Evolutionary conservation across 92 coral and sea anemone species (phyloP), one percentile per base, ranked within the genome.

Genomic region (Porites rus): DNA sequence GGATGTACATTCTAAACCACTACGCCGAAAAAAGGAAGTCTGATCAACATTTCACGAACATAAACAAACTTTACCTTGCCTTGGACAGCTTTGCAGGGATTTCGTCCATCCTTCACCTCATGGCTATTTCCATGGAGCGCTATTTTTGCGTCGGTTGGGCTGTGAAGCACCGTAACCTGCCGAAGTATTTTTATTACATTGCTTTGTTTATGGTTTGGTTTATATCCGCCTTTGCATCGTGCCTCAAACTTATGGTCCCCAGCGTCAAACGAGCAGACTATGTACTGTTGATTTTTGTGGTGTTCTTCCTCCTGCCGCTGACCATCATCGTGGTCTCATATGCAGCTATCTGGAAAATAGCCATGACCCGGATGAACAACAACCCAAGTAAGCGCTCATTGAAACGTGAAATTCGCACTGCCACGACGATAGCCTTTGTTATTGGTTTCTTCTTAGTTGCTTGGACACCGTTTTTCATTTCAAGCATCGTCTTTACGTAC

Each of bases 91-190:
- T 94, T 68, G 93, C 96, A 1, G 98, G 98, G 21, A 90, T 94
- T 13, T 93, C 96, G 13, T 94, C 98, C 4, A 94, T 94, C 52
- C 88, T 92, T 1, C 94, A 92, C 75, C 90, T 94, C 28, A 92
- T 94, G 97, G 93, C 92, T 13, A 92, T 94, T 65, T 89, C 93
- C 28, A 85, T 94, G 87, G 98, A 92, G 81, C 72, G 98, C 8
- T 94, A 94, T 52, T 94, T 94, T 72, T 94, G 98, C 56, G 98
- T 94, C 10, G 98, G 95, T 4, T 94, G 98, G 98, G 98, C 98
- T 9, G 91, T 94, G 51, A 94, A 88, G 68, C 98, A 92, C 70
- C 92, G 98, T 6, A 94, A 94, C 84, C 84, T 87, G 28, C 93
- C 95, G 19, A 88, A 84, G 53, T 84, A 94, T 73, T 82, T 94